Evolutionary conservation across 2,797 vertebrate genomes (phyloP), one percentile per base, ranked within the genome.

Genomic region (Lutjanus argentimaculatus): DNA sequence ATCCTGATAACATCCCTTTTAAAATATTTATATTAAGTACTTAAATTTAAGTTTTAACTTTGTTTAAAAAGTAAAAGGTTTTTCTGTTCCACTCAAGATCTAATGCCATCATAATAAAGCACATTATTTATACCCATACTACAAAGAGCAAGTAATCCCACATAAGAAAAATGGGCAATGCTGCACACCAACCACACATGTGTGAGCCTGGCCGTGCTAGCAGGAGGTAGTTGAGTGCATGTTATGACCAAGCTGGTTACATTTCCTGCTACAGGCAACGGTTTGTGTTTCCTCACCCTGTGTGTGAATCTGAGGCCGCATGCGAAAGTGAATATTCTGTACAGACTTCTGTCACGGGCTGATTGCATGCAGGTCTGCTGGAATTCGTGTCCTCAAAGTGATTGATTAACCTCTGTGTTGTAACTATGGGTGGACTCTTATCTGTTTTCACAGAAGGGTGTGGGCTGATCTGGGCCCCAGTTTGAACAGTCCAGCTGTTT

Each of bases 361-460:
- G 67, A 72, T 85, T 81, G 79, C 79, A 56, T 49, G 79, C 72
- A 64, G 62, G 72, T 75, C 52, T 7, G 68, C 74, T 66, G 69
- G 72, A 86, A 83, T 76, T 67, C 1, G 46, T 63, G 62, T 78
- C 74, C 79, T 80, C 75, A 49, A 5, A 87, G 90, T 90, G 90
- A 94, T 91, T 92, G 93, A 93, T 93, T 92, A 90, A 92, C 89
- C 79, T 88, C 71, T 52, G 81, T 76, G 81, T 57, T 71, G 63
- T 70, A 66, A 43, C 82, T 66, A 16, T 53, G 74, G 75, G 72
- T 52, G 21, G 65, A 67, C 76, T 36, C 59, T 83, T 90, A 93
- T 91, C 90, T 85, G 30, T 46, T 68, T 73, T 67, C 76, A 40
- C 79, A 84, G 73, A 89, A 78, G 71, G 77, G 65, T 86, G 81